phyloP scores from a whole-genome alignment of 2,797 vertebrate species.

The Cebuella pygmaea region DNA sequence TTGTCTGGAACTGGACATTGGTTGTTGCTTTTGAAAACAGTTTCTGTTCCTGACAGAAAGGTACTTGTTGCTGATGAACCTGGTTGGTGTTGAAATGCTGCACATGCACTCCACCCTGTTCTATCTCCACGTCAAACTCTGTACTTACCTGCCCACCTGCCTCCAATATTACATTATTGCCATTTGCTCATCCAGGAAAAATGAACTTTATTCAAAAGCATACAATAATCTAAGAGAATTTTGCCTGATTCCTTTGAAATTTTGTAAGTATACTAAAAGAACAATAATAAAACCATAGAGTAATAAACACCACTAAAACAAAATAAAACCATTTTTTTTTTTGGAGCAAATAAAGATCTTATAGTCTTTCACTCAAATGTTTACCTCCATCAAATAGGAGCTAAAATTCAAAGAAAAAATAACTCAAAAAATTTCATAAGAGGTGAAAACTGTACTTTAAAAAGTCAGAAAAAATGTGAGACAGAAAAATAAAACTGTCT shows the following conservation, averaged over 20 bases:
- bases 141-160: no score
- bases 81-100: accelerated
- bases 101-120: accelerated
- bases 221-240: neutral
- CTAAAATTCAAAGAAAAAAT: neutral
- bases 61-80: neutral
- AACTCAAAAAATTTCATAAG: neutral
- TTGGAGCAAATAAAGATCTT: neutral
- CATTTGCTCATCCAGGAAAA: neutral
- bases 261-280: neutral
- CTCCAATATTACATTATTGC: neutral
- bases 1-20: neutral
- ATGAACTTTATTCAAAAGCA: neutral
- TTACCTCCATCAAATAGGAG: neutral
- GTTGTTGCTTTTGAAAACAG: neutral
- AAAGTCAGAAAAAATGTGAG: neutral
- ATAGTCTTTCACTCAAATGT: neutral
- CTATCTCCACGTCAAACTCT: accelerated
- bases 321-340: neutral
- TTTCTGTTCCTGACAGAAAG: neutral
- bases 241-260: neutral
- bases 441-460: neutral
- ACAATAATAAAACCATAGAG: neutral
- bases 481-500: neutral
- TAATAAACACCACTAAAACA: neutral